A percentile compares a stretch with the other conserved stretches of the same genome.
These are phyloP conservation scores for Onthophagus sagittarius DNA, from an alignment of 2,888 invertebrate genomes.

Conservation along the genomic window DNA sequence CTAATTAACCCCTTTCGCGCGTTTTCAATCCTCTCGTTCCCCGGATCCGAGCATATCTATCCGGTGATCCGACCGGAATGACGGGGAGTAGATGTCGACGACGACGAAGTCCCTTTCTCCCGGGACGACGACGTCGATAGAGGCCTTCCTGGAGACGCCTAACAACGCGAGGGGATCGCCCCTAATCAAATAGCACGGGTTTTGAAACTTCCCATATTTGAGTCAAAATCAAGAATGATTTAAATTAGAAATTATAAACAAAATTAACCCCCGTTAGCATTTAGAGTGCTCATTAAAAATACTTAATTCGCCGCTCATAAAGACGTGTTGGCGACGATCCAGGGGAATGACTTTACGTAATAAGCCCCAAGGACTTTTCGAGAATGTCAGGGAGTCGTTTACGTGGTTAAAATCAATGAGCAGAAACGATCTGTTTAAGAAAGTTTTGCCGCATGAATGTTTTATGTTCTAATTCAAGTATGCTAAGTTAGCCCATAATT, in stretches of 20 bases:
- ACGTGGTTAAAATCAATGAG: neutral
- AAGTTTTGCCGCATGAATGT: neutral
- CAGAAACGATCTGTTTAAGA: neutral
- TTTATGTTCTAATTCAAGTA: neutral
- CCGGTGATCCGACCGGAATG: neutral
- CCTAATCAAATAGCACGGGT: neutral
- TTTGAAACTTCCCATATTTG: neutral
- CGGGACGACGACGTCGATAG: neutral
- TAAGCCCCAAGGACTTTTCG: neutral
- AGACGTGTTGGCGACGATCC: slow-evolving; percentile 2
- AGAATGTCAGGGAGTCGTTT: neutral
- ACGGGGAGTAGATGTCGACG: neutral
- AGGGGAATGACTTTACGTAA: neutral
- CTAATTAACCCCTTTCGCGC: neutral
- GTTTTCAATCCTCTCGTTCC: neutral
- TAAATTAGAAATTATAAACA: neutral
- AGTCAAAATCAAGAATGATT: neutral
- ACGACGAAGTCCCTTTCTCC: neutral
- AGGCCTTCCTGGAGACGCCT: neutral
- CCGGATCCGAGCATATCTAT: neutral
- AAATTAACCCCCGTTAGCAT: slow-evolving; percentile 3
- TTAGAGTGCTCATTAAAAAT: slow-evolving; percentile 13
- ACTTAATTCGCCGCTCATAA: slow-evolving; percentile 4
- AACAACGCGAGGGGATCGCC: neutral
- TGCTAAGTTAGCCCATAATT: too few species aligned